These are phyloP conservation scores for Aquatica leii DNA, from an alignment of 2,888 invertebrate genomes.

Conservation along the genomic window DNA sequence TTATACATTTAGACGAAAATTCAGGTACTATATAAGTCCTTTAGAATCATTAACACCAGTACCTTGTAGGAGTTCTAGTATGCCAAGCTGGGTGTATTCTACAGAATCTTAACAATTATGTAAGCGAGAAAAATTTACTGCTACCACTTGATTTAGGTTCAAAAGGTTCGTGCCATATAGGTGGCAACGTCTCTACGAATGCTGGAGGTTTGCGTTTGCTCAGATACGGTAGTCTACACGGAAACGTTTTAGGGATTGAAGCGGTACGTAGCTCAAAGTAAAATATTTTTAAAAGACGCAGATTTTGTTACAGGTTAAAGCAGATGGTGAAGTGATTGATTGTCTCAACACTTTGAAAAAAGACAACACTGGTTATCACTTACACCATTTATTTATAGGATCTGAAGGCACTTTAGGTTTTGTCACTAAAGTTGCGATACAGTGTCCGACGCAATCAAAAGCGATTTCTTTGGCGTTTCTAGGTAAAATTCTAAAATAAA, in stretches of 20 bases:
- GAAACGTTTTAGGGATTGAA: constrained; percentile 89
- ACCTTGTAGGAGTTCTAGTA: constrained; percentile 70
- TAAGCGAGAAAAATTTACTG: constrained; percentile 77
- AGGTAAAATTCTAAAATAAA: constrained; percentile 63
- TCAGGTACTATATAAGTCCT: constrained; percentile 68
- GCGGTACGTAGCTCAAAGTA: constrained; percentile 65
- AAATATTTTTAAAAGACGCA: constrained; percentile 1
- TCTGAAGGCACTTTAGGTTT: constrained; percentile 96
- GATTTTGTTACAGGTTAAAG: constrained; percentile 71
- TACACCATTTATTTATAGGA: constrained; percentile 96
- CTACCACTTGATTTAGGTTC: constrained; percentile 97
- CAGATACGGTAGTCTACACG: constrained; percentile 93
- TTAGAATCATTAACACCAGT: neutral
- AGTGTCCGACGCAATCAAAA: constrained; percentile 84
- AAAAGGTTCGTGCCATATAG: constrained; percentile 93
- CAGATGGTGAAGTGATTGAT: constrained; percentile 85
- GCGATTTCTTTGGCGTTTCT: constrained; percentile 85
- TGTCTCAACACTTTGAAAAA: constrained; percentile 87
- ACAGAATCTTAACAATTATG: constrained; percentile 80
- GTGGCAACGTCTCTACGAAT: constrained; percentile 95
- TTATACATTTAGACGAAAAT: constrained; percentile 80
- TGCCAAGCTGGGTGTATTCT: constrained; percentile 94
- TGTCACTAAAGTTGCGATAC: constrained; percentile 89
- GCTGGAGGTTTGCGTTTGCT: constrained; percentile 92
- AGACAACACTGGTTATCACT: constrained; percentile 96